These are phyloP conservation scores for Parochlus steinenii DNA, from an alignment of 2,888 invertebrate species.

Conservation along the genomic window DNA sequence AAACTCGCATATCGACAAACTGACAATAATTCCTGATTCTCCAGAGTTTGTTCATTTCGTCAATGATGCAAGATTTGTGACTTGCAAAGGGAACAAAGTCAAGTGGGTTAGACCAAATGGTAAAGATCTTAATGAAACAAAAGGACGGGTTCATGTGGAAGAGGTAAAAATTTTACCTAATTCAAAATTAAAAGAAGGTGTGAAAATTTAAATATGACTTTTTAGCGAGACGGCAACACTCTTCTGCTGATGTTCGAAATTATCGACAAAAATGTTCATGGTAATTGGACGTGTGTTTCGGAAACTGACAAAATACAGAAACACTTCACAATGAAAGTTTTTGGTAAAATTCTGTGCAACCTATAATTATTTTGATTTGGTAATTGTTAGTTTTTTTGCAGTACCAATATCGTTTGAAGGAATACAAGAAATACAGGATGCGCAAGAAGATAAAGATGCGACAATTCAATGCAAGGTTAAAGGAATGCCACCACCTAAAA, in stretches of 20 bases:
- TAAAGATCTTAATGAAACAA: slow-evolving; percentile 25
- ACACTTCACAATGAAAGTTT: slow-evolving; percentile 28
- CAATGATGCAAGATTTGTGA: slow-evolving; percentile 19
- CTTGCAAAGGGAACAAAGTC: slow-evolving; percentile 24
- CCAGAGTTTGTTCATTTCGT: background rate
- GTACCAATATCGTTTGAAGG: slow-evolving; percentile 39
- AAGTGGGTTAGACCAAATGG: slow-evolving; percentile 29
- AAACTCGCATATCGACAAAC: no score
- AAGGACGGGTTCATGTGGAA: slow-evolving; percentile 31
- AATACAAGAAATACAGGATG: slow-evolving; percentile 33
- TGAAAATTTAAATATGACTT: slow-evolving; percentile 1
- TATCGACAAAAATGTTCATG: slow-evolving; percentile 31
- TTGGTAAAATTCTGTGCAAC: slow-evolving; percentile 23
- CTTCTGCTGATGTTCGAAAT: slow-evolving; percentile 32
- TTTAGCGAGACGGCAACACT: slow-evolving; percentile 17
- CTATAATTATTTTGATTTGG: background rate
- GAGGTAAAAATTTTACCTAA: slow-evolving; percentile 16
- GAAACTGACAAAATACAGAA: slow-evolving; percentile 21
- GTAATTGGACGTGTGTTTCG: slow-evolving; percentile 32
- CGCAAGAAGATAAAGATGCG: slow-evolving; percentile 33
- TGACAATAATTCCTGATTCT: background rate
- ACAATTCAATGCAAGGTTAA: slow-evolving; percentile 30
- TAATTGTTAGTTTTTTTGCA: slow-evolving; percentile 20
- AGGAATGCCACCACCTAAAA: slow-evolving; percentile 31
- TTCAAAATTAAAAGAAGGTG: background rate